Evolutionary conservation across 1,140 invertebrate genomes (phyloP).

Genomic region (Pseudoatta argentina): DNA sequence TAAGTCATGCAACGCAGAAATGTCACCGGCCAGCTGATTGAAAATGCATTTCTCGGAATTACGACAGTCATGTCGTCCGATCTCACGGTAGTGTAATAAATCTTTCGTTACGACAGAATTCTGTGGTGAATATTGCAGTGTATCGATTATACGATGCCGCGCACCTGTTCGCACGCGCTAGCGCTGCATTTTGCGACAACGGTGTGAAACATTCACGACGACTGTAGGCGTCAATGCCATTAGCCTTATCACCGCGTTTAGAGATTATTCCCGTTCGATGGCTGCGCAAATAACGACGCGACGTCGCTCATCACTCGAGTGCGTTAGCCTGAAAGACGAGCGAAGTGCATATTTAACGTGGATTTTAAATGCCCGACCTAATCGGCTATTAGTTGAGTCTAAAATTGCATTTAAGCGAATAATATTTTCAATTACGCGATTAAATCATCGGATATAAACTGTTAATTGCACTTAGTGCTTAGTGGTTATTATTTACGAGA

Average conservation of each 20-base stretch:
- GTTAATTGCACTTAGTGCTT: conserved; percentile 26
- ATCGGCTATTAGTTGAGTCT: not conserved
- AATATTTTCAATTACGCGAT: not conserved
- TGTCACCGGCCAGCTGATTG: conserved; percentile 18
- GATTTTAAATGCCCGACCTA: not conserved
- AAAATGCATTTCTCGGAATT: conserved; percentile 46
- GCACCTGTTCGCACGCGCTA: conserved; percentile 29
- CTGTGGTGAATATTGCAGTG: conserved; percentile 40
- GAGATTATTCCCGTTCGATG: conserved; percentile 67
- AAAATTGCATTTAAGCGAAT: conserved; percentile 1
- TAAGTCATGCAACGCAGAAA: conserved; percentile 14
- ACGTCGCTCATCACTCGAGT: not conserved
- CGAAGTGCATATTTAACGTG: conserved; percentile 17
- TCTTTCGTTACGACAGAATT: conserved; percentile 38
- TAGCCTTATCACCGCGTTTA: conserved; percentile 63
- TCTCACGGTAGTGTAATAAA: conserved; percentile 39
- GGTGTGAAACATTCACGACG: conserved; percentile 60
- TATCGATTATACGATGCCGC: conserved; percentile 15
- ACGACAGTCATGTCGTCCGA: conserved; percentile 11
- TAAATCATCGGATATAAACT: conserved; percentile 32
- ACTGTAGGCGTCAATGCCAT: conserved; percentile 65
- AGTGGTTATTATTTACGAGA: conserved; percentile 36
- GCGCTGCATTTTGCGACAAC: conserved; percentile 6
- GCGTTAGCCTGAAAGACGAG: conserved; percentile 10
- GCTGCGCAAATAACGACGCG: conserved; percentile 60